phyloP scores from a whole-genome alignment of 2,797 vertebrate species.

The Phoeniculus purpureus region DNA sequence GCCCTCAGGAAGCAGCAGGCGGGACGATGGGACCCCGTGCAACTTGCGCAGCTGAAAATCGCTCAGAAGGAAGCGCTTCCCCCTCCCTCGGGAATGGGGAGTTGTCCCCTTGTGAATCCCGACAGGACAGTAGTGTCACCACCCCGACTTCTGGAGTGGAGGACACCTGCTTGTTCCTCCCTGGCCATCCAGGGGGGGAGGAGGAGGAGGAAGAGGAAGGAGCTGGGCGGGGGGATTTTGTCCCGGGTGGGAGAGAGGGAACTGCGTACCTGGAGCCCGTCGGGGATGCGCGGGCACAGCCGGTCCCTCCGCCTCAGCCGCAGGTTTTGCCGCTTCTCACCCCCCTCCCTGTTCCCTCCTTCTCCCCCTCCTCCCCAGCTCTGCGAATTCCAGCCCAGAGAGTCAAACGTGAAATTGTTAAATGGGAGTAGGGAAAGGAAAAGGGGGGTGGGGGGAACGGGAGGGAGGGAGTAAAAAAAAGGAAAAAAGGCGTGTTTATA shows the following conservation, averaged over 20 bases:
- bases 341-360: neutral
- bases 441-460: neutral
- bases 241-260: neutral
- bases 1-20: neutral
- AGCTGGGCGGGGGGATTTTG: neutral
- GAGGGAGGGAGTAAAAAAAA: no score
- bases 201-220: neutral
- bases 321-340: conserved; percentile 17
- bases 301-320: neutral
- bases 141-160: neutral
- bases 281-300: conserved; percentile 7
- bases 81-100: neutral
- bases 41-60: neutral
- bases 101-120: neutral
- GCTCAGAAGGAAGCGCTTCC: neutral
- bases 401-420: conserved; percentile 33
- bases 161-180: neutral
- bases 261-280: conserved; percentile 46
- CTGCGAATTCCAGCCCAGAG: conserved; percentile 42
- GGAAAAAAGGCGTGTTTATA: conserved; percentile 30
- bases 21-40: neutral
- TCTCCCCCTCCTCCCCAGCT: neutral
- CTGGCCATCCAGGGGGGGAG: neutral
- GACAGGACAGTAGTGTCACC: neutral
- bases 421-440: neutral